phyloP scores from a whole-genome alignment of 2,113 vertebrate genomes.

The Chionomys nivalis region DNA sequence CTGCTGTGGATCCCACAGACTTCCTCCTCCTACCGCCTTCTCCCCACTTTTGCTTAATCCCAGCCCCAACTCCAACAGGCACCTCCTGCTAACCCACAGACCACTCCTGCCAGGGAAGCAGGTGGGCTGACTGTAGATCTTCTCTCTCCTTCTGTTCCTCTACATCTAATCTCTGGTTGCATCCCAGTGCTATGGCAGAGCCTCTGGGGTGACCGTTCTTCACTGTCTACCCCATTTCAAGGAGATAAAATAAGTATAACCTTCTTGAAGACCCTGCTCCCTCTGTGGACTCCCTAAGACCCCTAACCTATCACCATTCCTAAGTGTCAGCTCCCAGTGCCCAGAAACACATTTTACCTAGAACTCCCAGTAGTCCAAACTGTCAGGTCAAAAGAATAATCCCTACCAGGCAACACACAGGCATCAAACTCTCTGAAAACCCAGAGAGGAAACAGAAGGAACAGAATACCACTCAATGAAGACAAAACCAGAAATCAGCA shows the following conservation, averaged over 20 bases:
- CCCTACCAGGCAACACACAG: neutral
- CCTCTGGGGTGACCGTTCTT: neutral
- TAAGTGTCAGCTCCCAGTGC: neutral
- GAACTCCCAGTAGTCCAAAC: neutral
- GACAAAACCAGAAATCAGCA: neutral
- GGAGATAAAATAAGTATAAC: neutral
- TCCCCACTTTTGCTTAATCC: neutral
- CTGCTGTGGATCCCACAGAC: neutral
- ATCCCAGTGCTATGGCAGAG: neutral
- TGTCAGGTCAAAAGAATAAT: neutral
- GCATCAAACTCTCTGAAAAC: neutral
- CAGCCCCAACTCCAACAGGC: neutral
- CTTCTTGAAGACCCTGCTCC: neutral
- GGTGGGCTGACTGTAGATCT: neutral
- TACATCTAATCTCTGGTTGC: neutral
- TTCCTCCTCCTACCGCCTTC: neutral
- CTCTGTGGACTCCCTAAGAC: neutral
- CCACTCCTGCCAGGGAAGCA: neutral
- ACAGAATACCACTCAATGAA: neutral
- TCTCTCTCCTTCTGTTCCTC: neutral
- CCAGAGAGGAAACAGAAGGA: neutral
- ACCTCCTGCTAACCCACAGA: neutral
- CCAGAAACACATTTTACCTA: neutral
- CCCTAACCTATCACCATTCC: neutral
- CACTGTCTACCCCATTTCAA: neutral